Conservation (phyloP, 1,140 invertebrate genomes). For the Bombyx mandarina region DNA sequence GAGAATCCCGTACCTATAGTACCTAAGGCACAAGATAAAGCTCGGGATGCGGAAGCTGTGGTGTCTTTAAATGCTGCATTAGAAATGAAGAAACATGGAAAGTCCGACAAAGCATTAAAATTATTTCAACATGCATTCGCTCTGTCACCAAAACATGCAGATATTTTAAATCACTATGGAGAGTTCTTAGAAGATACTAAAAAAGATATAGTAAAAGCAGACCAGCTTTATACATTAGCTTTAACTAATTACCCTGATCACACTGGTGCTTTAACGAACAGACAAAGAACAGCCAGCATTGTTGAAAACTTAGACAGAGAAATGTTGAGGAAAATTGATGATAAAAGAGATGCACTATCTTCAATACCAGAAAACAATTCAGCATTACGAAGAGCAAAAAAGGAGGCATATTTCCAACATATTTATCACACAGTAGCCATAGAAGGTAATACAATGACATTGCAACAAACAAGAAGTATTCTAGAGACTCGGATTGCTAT, state of each 20-base stretch:
- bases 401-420: slow-evolving; percentile 95
- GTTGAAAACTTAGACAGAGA: slow-evolving; percentile 92
- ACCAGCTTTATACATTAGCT: slow-evolving; percentile 89
- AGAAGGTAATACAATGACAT: slow-evolving; percentile 96
- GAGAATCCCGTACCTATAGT: slow-evolving; percentile 21
- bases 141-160: slow-evolving; percentile 91
- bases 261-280: slow-evolving; percentile 83
- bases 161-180: slow-evolving; percentile 93
- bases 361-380: slow-evolving; percentile 85
- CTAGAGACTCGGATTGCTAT: slow-evolving; percentile 94
- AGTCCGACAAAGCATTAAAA: slow-evolving; percentile 88
- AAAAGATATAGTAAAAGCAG: slow-evolving; percentile 90
- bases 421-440: slow-evolving; percentile 98
- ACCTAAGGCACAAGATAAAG: slow-evolving; percentile 30
- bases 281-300: slow-evolving; percentile 86
- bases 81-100: slow-evolving; percentile 86
- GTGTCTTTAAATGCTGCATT: slow-evolving; percentile 86
- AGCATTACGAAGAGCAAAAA: slow-evolving; percentile 88
- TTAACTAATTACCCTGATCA: slow-evolving; percentile 88
- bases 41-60: slow-evolving; percentile 80
- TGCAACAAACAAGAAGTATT: slow-evolving; percentile 93
- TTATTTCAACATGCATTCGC: slow-evolving; percentile 92
- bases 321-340: slow-evolving; percentile 86
- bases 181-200: slow-evolving; percentile 92
- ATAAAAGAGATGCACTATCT: slow-evolving; percentile 86